Percentiles rank a stretch among this genome's conserved stretches.
phyloP scores from a whole-genome alignment of 1,140 invertebrate species.

The Tetragnatha versicolor region DNA sequence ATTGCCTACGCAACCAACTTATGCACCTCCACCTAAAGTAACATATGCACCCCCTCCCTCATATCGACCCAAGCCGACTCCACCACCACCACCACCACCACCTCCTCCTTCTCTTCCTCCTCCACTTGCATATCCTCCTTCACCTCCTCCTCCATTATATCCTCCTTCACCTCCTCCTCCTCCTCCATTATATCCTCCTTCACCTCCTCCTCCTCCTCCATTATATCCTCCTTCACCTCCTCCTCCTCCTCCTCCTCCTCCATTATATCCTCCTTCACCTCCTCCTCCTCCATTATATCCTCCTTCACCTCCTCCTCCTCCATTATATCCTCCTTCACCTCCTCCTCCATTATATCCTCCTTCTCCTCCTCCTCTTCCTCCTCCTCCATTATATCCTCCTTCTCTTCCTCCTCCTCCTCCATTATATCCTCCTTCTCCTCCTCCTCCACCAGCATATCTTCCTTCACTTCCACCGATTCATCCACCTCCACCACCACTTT shows the following conservation, averaged over 20 bases:
- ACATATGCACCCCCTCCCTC: neutral
- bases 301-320: neutral
- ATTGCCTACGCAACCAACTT: neutral
- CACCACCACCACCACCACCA: too few relatives aligned
- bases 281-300: neutral
- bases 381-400: too few relatives aligned
- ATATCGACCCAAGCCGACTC: neutral
- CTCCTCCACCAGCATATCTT: neutral
- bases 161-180: neutral
- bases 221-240: neutral
- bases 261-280: neutral
- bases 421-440: neutral
- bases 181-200: neutral
- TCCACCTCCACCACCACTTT: neutral
- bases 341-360: neutral
- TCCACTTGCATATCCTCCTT: neutral
- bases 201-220: neutral
- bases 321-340: too few relatives aligned
- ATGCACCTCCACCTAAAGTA: neutral
- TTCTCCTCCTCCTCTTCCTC: too few relatives aligned
- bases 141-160: neutral
- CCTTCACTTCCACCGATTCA: neutral
- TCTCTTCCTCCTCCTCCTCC: neutral
- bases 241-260: neutral
- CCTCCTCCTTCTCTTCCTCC: neutral